Percentiles rank a stretch among this genome's conserved stretches.
phyloP scores from a whole-genome alignment of 2,113 vertebrate species.

The Thamnophis sirtalis region DNA sequence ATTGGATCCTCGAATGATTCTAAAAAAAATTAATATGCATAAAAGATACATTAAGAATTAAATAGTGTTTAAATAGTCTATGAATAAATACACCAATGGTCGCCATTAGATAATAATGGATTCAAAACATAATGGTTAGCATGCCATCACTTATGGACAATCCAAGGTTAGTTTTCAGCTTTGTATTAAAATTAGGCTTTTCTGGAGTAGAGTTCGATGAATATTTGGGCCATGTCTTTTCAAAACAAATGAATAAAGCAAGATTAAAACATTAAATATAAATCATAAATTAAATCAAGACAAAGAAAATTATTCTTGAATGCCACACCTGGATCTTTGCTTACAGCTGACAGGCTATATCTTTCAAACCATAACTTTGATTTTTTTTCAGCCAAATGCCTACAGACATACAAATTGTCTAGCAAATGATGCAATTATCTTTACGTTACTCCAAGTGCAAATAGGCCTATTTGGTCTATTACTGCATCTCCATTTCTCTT shows the following conservation, averaged over 20 bases:
- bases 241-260: conserved; percentile 39
- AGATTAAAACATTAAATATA: not conserved
- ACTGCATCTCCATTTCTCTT: conserved; percentile 38
- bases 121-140: not conserved
- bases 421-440: conserved; percentile 57
- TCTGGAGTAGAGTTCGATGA: conserved; percentile 17
- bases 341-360: conserved; percentile 23
- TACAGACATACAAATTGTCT: conserved; percentile 47
- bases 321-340: conserved; percentile 19
- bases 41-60: not conserved
- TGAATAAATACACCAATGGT: not conserved
- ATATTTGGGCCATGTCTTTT: conserved; percentile 21
- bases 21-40: not conserved
- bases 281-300: not conserved
- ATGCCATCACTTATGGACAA: not conserved
- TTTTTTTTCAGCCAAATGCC: conserved; percentile 41
- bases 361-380: conserved; percentile 2
- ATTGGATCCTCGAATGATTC: not conserved
- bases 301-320: not conserved
- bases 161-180: not conserved
- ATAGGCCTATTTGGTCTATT: conserved; percentile 42
- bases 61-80: not conserved
- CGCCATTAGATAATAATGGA: not conserved
- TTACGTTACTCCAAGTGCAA: conserved; percentile 53
- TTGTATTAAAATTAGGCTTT: conserved; percentile 1